Evolutionary conservation across 1,140 invertebrate genomes (phyloP), one percentile per base, ranked within the genome.

Genomic region (Macrobrachium nipponense): DNA sequence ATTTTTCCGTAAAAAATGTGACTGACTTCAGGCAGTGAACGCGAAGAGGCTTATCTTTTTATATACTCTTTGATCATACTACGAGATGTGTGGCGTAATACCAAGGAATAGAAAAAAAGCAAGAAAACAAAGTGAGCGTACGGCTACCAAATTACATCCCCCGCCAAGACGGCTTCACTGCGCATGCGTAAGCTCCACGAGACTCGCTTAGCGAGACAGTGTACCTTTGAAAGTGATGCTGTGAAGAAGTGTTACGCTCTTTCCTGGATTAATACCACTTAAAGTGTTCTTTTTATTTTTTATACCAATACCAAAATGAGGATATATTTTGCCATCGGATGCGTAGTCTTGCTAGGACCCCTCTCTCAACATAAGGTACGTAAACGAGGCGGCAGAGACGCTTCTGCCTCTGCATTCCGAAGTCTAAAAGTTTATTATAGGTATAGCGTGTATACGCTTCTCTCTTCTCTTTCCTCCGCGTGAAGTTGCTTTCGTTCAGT

Each of bases 251-350:
- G n/a, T 62, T 59, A 62, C 78, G 36, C 23, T 62, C 27, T 80
- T 44, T 62, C 44, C 78, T 80, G 78, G 78, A 80, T 80, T 80
- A 66, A 60, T 80, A 62, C 78, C 78, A 80, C 78, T 64, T 43
- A 80, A 80, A 80, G 78, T 80, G 27, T 80, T 44, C 36, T 80
- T 80, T 66, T 66, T 80, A 66, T 43, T 44, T 62, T 43, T 80
- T 64, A 18, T 44, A 44, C 17, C 23, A 62, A 43, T 36, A 62
- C 62, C 78, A 66, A 60, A 59, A 80, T 80, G 78, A 66, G 78
- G 78, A 80, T 80, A 62, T 80, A 80, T 66, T 23, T 80, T 20
- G 36, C 62, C 78, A 80, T 80, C 78, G 78, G 78, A 44, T 80
- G 60, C n/a, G 62, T 80, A 66, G 78, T 62, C 78, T 66, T 80